These are phyloP conservation scores for Monopis laevigella DNA, from an alignment of 2,888 invertebrate genomes.

Conservation along the genomic window DNA sequence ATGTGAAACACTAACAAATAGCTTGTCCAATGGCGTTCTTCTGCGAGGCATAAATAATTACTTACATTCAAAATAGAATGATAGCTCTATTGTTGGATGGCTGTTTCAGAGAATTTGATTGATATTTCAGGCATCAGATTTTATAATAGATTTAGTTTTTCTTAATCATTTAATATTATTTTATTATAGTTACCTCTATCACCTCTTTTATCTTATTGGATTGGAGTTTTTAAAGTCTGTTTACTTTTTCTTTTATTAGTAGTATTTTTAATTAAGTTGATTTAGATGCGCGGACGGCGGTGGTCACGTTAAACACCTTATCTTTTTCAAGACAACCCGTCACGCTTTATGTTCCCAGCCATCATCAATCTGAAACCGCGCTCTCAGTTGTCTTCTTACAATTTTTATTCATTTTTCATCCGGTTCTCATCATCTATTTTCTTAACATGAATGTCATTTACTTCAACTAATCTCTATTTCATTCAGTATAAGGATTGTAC, in stretches of 20 bases:
- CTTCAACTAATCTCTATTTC: neutral
- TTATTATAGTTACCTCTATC: too few species aligned
- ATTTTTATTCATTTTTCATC: constrained; percentile 35
- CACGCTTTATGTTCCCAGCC: constrained; percentile 25
- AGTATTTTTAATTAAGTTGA: neutral
- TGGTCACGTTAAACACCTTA: neutral
- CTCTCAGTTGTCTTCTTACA: constrained; percentile 23
- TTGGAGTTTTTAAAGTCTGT: too few species aligned
- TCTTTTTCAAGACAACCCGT: neutral
- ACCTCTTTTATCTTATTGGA: too few species aligned
- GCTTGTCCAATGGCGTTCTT: constrained; percentile 26
- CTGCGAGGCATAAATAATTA: constrained; percentile 12
- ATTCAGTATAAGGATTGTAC: neutral
- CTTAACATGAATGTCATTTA: too few species aligned
- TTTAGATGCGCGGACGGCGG: neutral
- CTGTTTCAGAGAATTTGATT: neutral
- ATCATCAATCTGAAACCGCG: constrained; percentile 41
- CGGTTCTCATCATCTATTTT: neutral
- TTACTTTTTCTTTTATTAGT: neutral
- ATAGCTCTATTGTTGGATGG: constrained; percentile 8
- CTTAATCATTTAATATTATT: too few species aligned
- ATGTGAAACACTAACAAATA: constrained; percentile 38
- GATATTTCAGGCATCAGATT: too few species aligned
- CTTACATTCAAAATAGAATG: constrained; percentile 12
- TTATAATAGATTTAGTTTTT: too few species aligned